Evolutionary conservation across 1,140 invertebrate genomes (phyloP), one percentile per base, ranked within the genome.

Genomic region (Lepidostoma basale): DNA sequence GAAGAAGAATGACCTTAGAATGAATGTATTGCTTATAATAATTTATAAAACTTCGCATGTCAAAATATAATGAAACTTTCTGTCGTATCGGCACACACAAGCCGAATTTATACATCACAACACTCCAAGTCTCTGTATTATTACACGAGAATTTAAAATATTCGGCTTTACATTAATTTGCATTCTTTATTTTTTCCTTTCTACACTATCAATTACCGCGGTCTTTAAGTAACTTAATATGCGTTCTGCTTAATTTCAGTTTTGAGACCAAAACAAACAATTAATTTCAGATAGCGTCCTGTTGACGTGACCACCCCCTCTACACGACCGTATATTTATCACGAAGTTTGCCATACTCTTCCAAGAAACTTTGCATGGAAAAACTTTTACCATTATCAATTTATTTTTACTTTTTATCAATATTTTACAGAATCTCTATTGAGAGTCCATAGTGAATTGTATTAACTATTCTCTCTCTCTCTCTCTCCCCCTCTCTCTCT

Each of bases 261-360:
- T 69, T 69, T 22, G 16, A 20, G 40, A 60, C 30, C 58, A 30
- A 65, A 65, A 65, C 62, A 52, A 69, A 65, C 68, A 54, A 65
- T 69, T 40, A 54, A 69, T 69, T 69, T 63, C 42, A 18, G 3
- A 30, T 20, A 40, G n/a, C 54, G 54, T 10, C 30, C 56, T 56
- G 52, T 16, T n/a, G 68, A 69, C 68, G 44, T 69, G 62, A 3
- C 64, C 22, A 52, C 12, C 40, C 26, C 64, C 64, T 52, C 30
- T 58, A 66, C 64, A 59, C 9, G 64, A 52, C 54, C 52, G 47
- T 66, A 66, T 20, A 66, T 66, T 58, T 66, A 66, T 66, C 62
- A 65, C 26, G 64, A 59, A n/a, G n/a, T n/a, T n/a, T n/a, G n/a
- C n/a, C n/a, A n/a, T n/a, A n/a, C n/a, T n/a, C n/a, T n/a, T n/a